phyloP scores from a whole-genome alignment of 2,888 invertebrate species.

The Chymomyza caudatula region DNA sequence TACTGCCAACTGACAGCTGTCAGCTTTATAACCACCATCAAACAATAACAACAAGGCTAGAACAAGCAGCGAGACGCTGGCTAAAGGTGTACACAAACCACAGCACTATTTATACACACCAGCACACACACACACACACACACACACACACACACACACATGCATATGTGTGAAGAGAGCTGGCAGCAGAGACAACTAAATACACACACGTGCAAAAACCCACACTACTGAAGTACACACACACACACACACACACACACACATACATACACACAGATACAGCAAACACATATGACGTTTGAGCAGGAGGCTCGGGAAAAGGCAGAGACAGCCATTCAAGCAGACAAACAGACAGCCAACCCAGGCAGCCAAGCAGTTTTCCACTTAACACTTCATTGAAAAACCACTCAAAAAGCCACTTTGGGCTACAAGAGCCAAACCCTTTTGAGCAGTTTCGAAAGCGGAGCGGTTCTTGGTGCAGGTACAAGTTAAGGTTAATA shows the following conservation, averaged over 20 bases:
- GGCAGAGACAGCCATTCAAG: neutral
- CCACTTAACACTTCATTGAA: conserved; percentile 75
- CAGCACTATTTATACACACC: conserved; percentile 49
- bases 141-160: conserved; percentile 29
- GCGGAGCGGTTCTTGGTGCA: neutral
- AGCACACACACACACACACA: conserved; percentile 18
- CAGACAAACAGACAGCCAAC: neutral
- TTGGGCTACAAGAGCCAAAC: conserved; percentile 40
- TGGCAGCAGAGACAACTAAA: conserved; percentile 57
- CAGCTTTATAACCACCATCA: conserved; percentile 72
- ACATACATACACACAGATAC: conserved; percentile 9
- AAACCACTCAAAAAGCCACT: conserved; percentile 73
- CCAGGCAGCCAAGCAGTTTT: conserved; percentile 48
- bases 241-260: conserved; percentile 9
- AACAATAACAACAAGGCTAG: conserved; percentile 47
- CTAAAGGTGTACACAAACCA: conserved; percentile 59
- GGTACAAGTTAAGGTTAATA: neutral
- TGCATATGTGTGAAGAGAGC: neutral
- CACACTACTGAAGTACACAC: conserved; percentile 43
- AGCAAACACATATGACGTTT: neutral
- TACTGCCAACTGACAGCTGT: conserved; percentile 74
- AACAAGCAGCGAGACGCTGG: conserved; percentile 18
- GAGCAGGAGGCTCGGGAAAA: neutral
- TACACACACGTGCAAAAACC: conserved; percentile 29
- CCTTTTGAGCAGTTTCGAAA: neutral